Percentiles rank a stretch among this genome's conserved stretches.
Conservation (phyloP, 1,140 invertebrate genomes). For the Pantala flavescens region DNA sequence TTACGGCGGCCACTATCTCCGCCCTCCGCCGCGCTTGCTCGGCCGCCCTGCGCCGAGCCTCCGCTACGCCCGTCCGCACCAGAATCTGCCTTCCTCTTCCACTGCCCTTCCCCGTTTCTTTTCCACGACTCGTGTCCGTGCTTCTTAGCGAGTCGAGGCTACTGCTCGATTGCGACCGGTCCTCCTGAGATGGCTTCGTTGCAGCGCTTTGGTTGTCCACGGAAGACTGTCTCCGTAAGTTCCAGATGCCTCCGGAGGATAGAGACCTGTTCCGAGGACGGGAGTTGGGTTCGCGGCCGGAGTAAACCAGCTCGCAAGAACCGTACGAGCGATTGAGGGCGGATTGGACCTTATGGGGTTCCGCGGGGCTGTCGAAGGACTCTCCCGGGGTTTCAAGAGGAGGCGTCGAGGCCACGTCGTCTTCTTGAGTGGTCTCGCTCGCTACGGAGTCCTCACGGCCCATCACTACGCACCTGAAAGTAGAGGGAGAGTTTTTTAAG, state of each 20-base stretch:
- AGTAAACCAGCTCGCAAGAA: not conserved
- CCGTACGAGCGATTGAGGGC: not conserved
- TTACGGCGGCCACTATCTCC: slow-evolving; percentile 57
- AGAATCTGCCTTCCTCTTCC: not conserved
- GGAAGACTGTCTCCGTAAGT: not conserved
- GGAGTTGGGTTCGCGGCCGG: not conserved
- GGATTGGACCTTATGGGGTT: not conserved
- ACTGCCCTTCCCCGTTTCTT: not conserved
- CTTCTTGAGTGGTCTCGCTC: not conserved
- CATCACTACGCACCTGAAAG: not conserved
- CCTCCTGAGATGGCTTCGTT: not conserved
- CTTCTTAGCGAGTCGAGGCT: not conserved
- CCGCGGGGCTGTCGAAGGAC: not conserved
- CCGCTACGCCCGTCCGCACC: not conserved
- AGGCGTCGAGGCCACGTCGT: not conserved
- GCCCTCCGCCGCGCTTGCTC: slow-evolving; percentile 34
- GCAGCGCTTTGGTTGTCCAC: not conserved
- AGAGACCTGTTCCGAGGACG: not conserved
- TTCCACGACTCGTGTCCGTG: not conserved
- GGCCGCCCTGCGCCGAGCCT: not conserved
- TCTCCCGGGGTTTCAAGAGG: not conserved
- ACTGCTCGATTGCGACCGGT: not conserved
- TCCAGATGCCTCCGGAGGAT: not conserved
- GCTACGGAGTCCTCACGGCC: not conserved
- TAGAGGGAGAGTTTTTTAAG: not conserved